Percentiles rank a stretch among this genome's conserved stretches.
phyloP scores from a whole-genome alignment of 2,888 invertebrate genomes.

The Pseudococcus longispinus region DNA sequence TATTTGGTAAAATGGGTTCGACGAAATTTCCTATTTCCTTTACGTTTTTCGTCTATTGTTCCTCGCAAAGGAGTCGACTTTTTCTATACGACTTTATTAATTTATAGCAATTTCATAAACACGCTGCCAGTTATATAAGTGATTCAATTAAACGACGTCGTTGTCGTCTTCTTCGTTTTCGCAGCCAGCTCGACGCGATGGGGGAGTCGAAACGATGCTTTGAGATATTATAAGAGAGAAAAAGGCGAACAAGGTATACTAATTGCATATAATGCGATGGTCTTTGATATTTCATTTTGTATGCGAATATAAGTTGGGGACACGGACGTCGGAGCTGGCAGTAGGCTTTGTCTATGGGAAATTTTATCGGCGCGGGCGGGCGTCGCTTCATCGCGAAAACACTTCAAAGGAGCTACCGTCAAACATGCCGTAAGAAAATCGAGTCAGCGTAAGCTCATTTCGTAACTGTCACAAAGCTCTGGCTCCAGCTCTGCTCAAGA shows the following conservation, averaged over 20 bases:
- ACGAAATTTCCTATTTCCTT: constrained; percentile 42
- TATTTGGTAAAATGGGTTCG: not conserved
- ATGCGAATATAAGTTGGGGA: not conserved
- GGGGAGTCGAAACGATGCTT: not conserved
- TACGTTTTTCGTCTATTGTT: constrained; percentile 36
- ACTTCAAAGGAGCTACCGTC: constrained; percentile 13
- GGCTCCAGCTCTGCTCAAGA: not conserved
- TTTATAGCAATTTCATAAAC: constrained; percentile 25
- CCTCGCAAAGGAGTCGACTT: not conserved
- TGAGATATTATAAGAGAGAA: not conserved
- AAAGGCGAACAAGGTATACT: not conserved
- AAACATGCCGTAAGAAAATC: not conserved
- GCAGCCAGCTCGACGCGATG: not conserved
- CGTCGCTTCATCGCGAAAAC: not conserved
- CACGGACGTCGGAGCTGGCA: not conserved
- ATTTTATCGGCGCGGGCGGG: not conserved
- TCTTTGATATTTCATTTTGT: constrained; percentile 41
- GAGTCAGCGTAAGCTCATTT: not conserved
- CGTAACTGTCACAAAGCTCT: not conserved
- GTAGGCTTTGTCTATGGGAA: not conserved
- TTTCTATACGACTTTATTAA: constrained; percentile 9
- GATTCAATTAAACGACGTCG: constrained; percentile 28
- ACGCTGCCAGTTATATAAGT: constrained; percentile 2
- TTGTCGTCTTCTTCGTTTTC: not conserved
- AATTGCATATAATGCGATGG: constrained; percentile 25